These are phyloP conservation scores for Amaurobius ferox DNA, from an alignment of 2,888 invertebrate genomes.

Conservation along the genomic window DNA sequence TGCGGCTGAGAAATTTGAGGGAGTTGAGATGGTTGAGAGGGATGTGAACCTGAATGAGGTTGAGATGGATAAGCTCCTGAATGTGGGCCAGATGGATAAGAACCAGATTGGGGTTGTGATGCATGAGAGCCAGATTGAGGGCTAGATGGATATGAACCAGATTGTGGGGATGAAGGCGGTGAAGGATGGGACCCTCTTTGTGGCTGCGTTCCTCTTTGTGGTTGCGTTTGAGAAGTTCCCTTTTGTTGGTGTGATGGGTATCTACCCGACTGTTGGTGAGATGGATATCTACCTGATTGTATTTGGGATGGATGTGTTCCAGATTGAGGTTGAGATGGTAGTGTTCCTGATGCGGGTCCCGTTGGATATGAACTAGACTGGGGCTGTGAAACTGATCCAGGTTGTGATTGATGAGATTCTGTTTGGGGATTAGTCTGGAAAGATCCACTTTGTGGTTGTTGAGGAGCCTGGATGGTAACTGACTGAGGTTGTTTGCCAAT, in stretches of 20 bases:
- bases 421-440: background rate
- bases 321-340: background rate
- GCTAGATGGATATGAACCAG: background rate
- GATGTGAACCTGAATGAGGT: background rate
- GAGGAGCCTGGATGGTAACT: background rate
- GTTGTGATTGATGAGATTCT: background rate
- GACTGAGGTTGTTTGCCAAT: conserved; percentile 11
- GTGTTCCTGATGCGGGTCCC: background rate
- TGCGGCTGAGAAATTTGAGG: background rate
- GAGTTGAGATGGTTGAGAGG: background rate
- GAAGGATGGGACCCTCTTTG: background rate
- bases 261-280: background rate
- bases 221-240: background rate
- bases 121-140: background rate
- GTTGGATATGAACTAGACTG: background rate
- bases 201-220: conserved; percentile 10
- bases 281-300: background rate
- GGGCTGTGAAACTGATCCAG: background rate
- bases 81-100: background rate
- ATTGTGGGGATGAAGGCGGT: background rate
- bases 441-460: no score
- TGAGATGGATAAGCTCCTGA: background rate
- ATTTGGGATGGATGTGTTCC: conserved; percentile 2
- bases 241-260: conserved; percentile 3
- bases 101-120: conserved; percentile 6